Evolutionary conservation across 2,888 invertebrate genomes (phyloP), one percentile per base, ranked within the genome.

Genomic region (Clivina fossor): DNA sequence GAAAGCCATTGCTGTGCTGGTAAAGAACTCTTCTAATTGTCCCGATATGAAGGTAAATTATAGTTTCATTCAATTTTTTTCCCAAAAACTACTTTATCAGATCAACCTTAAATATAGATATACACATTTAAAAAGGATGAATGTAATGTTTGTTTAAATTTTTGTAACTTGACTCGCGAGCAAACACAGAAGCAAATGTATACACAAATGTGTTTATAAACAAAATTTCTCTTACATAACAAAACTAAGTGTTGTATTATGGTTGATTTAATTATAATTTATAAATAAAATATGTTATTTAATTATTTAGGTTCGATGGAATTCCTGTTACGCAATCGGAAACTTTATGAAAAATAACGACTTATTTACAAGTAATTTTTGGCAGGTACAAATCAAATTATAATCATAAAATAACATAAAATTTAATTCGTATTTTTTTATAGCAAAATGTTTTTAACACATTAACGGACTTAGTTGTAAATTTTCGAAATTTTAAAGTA

Each of bases 281-380:
- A 40, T 30, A 3, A 9, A 26, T 2, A 53, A 4, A 49, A 46
- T 11, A 5, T 26, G 28, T 9, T 38, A 41, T 13, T 13, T 44
- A n/a, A n/a, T 22, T 47, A 62, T 67, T 55, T 57, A 78, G 78
- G 81, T 92, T 28, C 81, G 91, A 48, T 94, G 94, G 94, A 94
- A 94, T 73, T 86, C 93, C 1, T 94, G 93, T 70, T 89, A 93
- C 70, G 92, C 93, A 1, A 74, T 93, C 54, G 89, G 91, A 18
- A 89, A 86, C 65, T 80, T 89, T 58, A 80, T 93, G 76, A 86
- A 80, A 65, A 85, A 85, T 67, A 75, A 77, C 2, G 66, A 71
- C 35, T 66, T 83, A 20, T 82, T 68, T 76, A 60, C 70, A 70
- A 5, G 71, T 71, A 60, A 47, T 20, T 60, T 54, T 3, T 84